phyloP scores from a whole-genome alignment of 2,888 invertebrate genomes.

The Tenodera sinensis region DNA sequence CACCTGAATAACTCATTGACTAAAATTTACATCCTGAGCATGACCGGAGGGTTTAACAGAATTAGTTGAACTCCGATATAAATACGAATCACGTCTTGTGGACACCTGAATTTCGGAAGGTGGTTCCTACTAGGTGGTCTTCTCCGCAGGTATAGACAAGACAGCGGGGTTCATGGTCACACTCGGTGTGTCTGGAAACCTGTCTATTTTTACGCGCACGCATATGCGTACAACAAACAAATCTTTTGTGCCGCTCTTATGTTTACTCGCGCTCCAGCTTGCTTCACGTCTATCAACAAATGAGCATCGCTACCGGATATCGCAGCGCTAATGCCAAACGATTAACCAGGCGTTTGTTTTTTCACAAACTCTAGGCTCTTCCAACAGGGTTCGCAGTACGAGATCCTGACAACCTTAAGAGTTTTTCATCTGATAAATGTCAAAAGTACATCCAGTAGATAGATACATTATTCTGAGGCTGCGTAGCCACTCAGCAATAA shows the following conservation, averaged over 20 bases:
- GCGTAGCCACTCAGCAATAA: too few relatives aligned
- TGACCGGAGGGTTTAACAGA: not conserved
- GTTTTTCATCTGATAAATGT: too few relatives aligned
- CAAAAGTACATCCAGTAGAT: too few relatives aligned
- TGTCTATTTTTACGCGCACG: not conserved
- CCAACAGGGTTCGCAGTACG: not conserved
- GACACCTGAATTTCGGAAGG: not conserved
- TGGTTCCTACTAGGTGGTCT: not conserved
- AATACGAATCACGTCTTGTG: not conserved
- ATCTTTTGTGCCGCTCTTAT: not conserved
- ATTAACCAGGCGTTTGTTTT: not conserved
- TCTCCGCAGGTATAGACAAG: not conserved
- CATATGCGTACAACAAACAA: not conserved
- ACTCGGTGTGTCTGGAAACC: not conserved
- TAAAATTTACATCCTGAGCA: not conserved
- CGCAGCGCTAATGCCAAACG: not conserved
- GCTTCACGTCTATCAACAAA: not conserved
- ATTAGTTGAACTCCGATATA: not conserved
- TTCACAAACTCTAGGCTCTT: not conserved
- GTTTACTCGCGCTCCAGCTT: not conserved
- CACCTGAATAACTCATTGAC: not conserved
- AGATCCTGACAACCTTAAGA: not conserved
- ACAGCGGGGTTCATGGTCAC: not conserved
- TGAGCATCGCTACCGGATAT: not conserved
- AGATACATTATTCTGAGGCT: too few relatives aligned